Evolutionary conservation across 2,113 vertebrate genomes (phyloP).

Genomic region (Pagrus major): DNA sequence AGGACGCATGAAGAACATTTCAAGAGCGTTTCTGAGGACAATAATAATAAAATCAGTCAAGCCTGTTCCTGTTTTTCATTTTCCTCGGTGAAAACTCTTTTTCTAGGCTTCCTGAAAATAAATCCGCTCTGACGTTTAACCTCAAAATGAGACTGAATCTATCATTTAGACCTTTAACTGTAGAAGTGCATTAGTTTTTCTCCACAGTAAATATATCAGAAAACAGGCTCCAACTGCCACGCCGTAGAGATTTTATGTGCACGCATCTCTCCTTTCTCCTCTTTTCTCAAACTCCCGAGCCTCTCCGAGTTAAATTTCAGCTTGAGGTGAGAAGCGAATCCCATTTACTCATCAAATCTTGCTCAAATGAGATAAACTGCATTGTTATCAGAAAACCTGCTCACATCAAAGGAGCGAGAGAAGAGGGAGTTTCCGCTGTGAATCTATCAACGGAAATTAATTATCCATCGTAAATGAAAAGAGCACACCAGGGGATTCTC

Average conservation of each 20-base stretch:
- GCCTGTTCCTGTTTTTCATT: background rate
- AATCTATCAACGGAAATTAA: slow-evolving; percentile 78
- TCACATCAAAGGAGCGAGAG: slow-evolving; percentile 64
- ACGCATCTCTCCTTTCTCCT: background rate
- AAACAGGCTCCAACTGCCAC: slow-evolving; percentile 1
- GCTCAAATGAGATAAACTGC: slow-evolving; percentile 70
- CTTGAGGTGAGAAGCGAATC: slow-evolving; percentile 62
- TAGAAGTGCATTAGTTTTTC: background rate
- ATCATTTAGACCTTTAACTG: background rate
- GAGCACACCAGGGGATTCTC: slow-evolving; percentile 69
- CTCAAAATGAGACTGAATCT: background rate
- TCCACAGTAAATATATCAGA: slow-evolving; percentile 9
- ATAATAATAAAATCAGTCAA: background rate
- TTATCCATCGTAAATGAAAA: slow-evolving; percentile 80
- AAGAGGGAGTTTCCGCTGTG: slow-evolving; percentile 66
- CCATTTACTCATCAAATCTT: slow-evolving; percentile 70
- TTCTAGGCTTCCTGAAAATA: background rate
- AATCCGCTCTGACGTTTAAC: background rate
- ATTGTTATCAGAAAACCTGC: slow-evolving; percentile 73
- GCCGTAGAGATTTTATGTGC: background rate
- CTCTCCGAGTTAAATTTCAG: slow-evolving; percentile 45
- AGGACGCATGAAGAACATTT: slow-evolving; percentile 8
- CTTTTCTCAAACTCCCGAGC: slow-evolving; percentile 12
- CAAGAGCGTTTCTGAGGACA: background rate
- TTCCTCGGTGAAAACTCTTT: background rate